phyloP scores from a whole-genome alignment of 2,888 invertebrate genomes.

The Drosophila kokeensis region DNA sequence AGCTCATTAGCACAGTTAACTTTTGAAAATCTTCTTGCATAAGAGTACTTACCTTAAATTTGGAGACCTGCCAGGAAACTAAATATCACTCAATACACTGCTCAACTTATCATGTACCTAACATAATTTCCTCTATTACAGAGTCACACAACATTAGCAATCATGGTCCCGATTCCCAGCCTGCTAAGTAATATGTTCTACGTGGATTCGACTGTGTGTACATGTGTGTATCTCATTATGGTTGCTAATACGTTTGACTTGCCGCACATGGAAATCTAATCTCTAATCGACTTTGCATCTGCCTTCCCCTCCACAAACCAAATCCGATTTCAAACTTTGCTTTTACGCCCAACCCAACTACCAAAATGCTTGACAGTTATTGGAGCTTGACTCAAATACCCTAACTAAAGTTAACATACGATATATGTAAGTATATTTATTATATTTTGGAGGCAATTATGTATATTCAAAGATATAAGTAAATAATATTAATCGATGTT shows the following conservation, averaged over 20 bases:
- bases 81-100: background rate
- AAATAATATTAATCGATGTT: background rate
- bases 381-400: background rate
- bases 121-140: background rate
- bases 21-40: background rate
- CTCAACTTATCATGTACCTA: background rate
- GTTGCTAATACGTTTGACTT: slow-evolving; percentile 49
- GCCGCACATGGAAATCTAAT: slow-evolving; percentile 44
- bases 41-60: background rate
- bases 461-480: background rate
- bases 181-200: background rate
- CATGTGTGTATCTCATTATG: slow-evolving; percentile 27
- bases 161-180: background rate
- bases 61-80: background rate
- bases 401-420: background rate
- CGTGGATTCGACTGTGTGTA: background rate
- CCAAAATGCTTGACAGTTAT: slow-evolving; percentile 21
- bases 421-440: background rate
- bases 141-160: background rate
- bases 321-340: slow-evolving; percentile 28
- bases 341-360: slow-evolving; percentile 27
- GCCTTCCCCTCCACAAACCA: slow-evolving; percentile 6
- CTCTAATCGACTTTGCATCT: slow-evolving; percentile 49
- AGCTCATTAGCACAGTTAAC: background rate
- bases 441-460: background rate